Conservation (phyloP, 92 coral and sea anemone species). For the Heteractis magnifica region DNA sequence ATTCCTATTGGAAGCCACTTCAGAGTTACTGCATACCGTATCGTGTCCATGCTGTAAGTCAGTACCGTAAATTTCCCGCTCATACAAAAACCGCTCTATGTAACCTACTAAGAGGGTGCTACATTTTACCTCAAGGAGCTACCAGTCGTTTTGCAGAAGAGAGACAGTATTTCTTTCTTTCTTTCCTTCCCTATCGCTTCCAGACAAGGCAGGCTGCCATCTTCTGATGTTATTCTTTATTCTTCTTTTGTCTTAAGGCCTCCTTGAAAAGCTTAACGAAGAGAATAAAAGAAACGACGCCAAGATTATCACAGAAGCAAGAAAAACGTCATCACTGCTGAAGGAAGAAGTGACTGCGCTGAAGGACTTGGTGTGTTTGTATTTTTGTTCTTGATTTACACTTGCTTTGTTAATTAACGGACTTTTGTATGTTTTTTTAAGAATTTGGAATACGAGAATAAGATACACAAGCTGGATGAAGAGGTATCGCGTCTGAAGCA, state of each 20-base stretch:
- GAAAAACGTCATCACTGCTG: not conserved
- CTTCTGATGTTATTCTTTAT: not conserved
- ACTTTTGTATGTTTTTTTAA: not conserved
- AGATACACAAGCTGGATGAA: slow-evolving; percentile 48
- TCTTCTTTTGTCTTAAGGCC: slow-evolving; percentile 1
- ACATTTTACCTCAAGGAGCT: too few relatives aligned
- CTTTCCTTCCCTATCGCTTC: too few relatives aligned
- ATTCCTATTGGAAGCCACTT: too few relatives aligned
- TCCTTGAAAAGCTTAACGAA: slow-evolving; percentile 9
- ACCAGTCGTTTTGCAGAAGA: too few relatives aligned
- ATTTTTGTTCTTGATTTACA: not conserved
- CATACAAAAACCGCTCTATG: too few relatives aligned
- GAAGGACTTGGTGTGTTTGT: slow-evolving; percentile 7
- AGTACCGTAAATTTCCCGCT: too few relatives aligned
- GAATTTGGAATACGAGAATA: slow-evolving; percentile 12
- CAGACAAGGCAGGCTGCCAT: too few relatives aligned
- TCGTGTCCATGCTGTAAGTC: too few relatives aligned
- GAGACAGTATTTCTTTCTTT: too few relatives aligned
- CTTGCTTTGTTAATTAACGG: not conserved
- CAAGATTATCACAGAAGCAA: not conserved
- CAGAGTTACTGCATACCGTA: too few relatives aligned
- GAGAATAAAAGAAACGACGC: slow-evolving; percentile 5
- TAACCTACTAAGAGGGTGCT: too few relatives aligned
- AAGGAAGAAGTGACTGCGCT: slow-evolving; percentile 14
- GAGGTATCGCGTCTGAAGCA: slow-evolving; percentile 56